These are phyloP conservation scores for Muschampia plurimacula DNA, from an alignment of 2,888 invertebrate genomes.

Conservation along the genomic window DNA sequence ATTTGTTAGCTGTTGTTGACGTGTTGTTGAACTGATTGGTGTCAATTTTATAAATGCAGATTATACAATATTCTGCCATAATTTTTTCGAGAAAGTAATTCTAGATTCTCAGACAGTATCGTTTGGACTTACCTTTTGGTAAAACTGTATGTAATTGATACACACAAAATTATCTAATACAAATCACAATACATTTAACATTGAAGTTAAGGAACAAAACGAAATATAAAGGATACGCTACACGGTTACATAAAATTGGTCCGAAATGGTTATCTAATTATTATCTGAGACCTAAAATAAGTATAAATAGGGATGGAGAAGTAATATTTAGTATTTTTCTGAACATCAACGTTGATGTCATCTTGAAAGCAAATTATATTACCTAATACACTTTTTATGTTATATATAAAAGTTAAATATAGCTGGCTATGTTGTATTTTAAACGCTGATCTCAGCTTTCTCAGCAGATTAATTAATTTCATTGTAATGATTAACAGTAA, in stretches of 20 bases:
- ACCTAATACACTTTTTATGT: background rate
- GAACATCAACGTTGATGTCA: background rate
- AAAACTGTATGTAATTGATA: background rate
- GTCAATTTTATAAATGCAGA: background rate
- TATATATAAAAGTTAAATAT: background rate
- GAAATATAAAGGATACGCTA: constrained; percentile 55
- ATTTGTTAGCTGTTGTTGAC: too few relatives aligned
- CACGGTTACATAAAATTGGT: constrained; percentile 82
- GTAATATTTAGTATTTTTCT: background rate
- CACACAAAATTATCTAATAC: constrained; percentile 10
- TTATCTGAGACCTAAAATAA: constrained; percentile 53
- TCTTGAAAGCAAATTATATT: background rate
- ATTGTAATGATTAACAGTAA: too few relatives aligned
- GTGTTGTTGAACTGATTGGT: background rate
- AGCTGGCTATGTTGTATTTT: background rate
- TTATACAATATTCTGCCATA: background rate
- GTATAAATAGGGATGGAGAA: constrained; percentile 7
- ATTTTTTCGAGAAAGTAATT: background rate
- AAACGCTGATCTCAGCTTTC: too few relatives aligned
- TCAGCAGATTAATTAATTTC: too few relatives aligned
- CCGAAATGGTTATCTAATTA: constrained; percentile 66
- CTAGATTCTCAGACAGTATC: background rate
- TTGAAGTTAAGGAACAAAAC: constrained; percentile 50
- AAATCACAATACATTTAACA: constrained; percentile 57
- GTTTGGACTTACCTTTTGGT: background rate